A percentile compares a stretch with the other conserved stretches of the same genome.
These are phyloP conservation scores for Poeciliopsis turrubarensis DNA, from an alignment of 2,113 vertebrate genomes.

Conservation along the genomic window DNA sequence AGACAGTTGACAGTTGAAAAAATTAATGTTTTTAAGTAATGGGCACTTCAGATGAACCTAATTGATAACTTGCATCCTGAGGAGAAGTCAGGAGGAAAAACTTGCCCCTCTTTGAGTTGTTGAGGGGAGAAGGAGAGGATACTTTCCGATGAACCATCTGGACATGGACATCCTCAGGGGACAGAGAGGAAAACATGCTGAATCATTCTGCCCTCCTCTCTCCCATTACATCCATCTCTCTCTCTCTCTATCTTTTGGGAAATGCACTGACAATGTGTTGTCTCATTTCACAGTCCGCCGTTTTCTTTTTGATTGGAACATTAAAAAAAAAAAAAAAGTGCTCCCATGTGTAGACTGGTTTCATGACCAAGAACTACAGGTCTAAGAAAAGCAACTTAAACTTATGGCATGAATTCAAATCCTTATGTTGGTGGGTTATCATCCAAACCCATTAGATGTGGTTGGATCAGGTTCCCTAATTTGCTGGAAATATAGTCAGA, in stretches of 20 bases:
- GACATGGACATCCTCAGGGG: slow-evolving; percentile 63
- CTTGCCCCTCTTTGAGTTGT: slow-evolving; percentile 39
- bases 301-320: neutral
- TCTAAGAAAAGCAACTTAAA: no score
- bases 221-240: neutral
- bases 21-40: no score
- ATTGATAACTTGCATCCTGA: no score
- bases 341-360: neutral
- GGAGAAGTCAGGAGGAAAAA: slow-evolving; percentile 22
- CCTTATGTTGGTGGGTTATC: no score
- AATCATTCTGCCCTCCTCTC: slow-evolving; percentile 32
- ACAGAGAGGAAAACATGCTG: slow-evolving; percentile 56
- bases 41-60: no score
- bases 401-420: no score
- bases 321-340: no score
- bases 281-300: neutral
- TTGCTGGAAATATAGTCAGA: no score
- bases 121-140: slow-evolving; percentile 48
- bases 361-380: neutral
- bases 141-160: slow-evolving; percentile 75
- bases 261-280: neutral
- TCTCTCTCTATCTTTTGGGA: slow-evolving; percentile 5
- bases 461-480: no score
- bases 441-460: no score
- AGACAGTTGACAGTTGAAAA: no score